Conservation (phyloP, 2,797 vertebrate genomes). For the Alauda arvensis region DNA sequence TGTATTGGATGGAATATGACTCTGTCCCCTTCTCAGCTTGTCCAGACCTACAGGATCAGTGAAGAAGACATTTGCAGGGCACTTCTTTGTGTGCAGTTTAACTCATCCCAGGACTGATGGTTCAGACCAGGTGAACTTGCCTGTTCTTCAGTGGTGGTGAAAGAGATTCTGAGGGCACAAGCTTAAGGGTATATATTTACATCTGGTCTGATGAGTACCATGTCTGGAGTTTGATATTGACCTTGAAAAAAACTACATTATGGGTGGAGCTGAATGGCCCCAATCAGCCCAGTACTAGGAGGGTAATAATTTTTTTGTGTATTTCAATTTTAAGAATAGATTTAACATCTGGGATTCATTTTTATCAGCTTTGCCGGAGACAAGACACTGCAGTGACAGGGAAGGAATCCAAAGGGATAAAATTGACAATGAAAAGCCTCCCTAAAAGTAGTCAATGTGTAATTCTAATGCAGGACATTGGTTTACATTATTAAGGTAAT, state of each 20-base stretch:
- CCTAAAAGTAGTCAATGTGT: not conserved
- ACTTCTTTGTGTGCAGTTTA: not conserved
- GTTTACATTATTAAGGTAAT: not conserved
- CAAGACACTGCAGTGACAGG: not conserved
- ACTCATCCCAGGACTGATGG: not conserved
- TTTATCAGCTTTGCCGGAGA: not conserved
- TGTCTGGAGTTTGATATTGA: not conserved
- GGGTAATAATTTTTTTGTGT: not conserved
- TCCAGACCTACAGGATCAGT: not conserved
- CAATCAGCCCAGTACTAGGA: not conserved
- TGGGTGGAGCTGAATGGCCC: not conserved
- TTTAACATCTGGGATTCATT: not conserved
- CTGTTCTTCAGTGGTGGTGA: not conserved
- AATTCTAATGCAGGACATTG: not conserved
- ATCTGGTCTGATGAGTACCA: not conserved
- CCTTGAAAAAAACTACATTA: not conserved
- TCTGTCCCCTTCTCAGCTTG: not conserved
- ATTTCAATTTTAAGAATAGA: not conserved
- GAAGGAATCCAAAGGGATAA: not conserved
- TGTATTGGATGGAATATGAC: not conserved
- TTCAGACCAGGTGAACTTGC: not conserved
- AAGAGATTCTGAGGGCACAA: not conserved
- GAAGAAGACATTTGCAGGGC: not conserved
- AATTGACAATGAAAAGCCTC: not conserved
- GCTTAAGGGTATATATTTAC: not conserved